Evolutionary conservation across 2,888 invertebrate species (phyloP).

Genomic region (Stenodema calcarata): DNA sequence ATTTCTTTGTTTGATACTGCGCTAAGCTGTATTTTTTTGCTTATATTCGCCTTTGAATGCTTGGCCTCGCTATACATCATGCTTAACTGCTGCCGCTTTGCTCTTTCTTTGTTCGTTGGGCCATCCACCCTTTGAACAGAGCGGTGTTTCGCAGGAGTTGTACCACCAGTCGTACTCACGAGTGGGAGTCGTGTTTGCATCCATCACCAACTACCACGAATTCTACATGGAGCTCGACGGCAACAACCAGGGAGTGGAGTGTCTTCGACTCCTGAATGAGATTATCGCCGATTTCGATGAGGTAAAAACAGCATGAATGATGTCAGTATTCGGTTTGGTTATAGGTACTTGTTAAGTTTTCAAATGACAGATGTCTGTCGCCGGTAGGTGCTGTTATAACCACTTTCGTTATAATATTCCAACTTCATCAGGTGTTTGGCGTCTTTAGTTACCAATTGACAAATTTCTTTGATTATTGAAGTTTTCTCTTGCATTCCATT

Average conservation of each 20-base stretch:
- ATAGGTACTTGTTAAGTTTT: too few species aligned
- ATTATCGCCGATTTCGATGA: slow-evolving; percentile 95
- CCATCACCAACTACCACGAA: slow-evolving; percentile 92
- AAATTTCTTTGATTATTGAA: too few species aligned
- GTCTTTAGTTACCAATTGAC: too few species aligned
- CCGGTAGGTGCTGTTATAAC: too few species aligned
- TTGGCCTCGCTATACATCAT: background rate
- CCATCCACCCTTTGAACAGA: slow-evolving; percentile 61
- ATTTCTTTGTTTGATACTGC: background rate
- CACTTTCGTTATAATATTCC: too few species aligned
- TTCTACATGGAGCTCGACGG: slow-evolving; percentile 92
- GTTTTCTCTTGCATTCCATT: too few species aligned
- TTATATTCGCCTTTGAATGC: background rate
- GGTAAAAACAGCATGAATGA: too few species aligned
- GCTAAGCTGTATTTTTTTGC: background rate
- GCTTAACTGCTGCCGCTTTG: slow-evolving; percentile 31
- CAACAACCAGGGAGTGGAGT: slow-evolving; percentile 90
- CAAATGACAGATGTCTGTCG: too few species aligned
- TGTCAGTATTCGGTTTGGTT: too few species aligned
- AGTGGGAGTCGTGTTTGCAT: slow-evolving; percentile 90
- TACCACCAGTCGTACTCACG: slow-evolving; percentile 92
- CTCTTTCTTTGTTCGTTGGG: slow-evolving; percentile 38
- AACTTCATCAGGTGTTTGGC: too few species aligned
- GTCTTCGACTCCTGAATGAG: slow-evolving; percentile 84
- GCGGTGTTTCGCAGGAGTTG: slow-evolving; percentile 77